Base-by-base conservation (phyloP, 2,113 vertebrate species). In the Scytalopus superciliaris region DNA sequence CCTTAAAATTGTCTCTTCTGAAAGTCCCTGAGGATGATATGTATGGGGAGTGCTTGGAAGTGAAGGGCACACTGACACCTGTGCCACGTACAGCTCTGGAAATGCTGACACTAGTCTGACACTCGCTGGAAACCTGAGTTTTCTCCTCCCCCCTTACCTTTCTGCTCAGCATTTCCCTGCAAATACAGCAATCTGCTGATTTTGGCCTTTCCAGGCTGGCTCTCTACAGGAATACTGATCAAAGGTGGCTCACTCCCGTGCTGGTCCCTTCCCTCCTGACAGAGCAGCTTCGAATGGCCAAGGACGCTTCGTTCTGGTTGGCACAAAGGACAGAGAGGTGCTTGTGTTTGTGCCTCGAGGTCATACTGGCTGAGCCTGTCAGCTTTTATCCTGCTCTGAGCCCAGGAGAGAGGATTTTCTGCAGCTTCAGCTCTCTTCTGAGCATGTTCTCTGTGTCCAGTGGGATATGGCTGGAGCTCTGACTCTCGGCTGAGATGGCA, bases 371-470 rank as follows among this genome's bases (percentile, higher is more conserved):
- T 55, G 53, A 64, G 63, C 42, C 59, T 84, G 64, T 33, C 45
- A 16, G 69, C 69, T 93, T 86, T 91, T 9, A 31, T 63, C 49
- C 53, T 50, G 17, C 67, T 45, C 62, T 50, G 67, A 63, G 63
- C 81, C 49, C 72, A 44, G 73, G 53, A 84, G 49, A 84, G 68
- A 24, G 64, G 68, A 22, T 87, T 63, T 87, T 68, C 59, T 93
- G 84, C 93, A 76, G 67, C 76, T 30, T 91, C 93, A 93, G 91
- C 77, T 72, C 59, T 24, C 28, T 79, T 30, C 53, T 50, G 57
- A 22, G 57, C 52, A 0, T 1, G 0, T 68, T 45, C n/a, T 45
- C 30, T 22, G 37, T 31, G 7, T 22, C 33, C 19, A 4, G 44
- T 3, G 57, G 80, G 66, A 55, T 44, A 68, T 12, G 63, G 67